Conservation (phyloP, 2,797 vertebrate species). For the Pygocentrus nattereri region DNA sequence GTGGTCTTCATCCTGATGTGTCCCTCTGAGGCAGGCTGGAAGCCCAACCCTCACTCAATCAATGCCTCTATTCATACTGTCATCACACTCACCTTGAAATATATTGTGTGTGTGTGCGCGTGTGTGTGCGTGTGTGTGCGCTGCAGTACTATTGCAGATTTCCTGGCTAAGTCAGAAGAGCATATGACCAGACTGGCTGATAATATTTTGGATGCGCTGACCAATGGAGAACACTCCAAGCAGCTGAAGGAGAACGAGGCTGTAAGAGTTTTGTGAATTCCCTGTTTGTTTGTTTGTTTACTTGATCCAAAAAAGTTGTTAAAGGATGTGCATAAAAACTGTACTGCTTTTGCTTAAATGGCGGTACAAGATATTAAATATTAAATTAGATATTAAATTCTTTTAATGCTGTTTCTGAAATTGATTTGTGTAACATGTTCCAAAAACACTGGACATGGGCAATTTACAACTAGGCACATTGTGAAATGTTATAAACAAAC, state of each 20-base stretch:
- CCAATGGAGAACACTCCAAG: slow-evolving; percentile 92
- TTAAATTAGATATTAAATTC: no score
- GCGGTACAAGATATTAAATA: no score
- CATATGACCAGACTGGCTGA: slow-evolving; percentile 91
- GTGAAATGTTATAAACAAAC: no score
- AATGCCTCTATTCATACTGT: slow-evolving; percentile 35
- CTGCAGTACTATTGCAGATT: slow-evolving; percentile 83
- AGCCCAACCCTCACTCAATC: slow-evolving; percentile 11
- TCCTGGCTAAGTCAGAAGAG: slow-evolving; percentile 88
- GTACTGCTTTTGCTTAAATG: no score
- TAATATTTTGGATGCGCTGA: slow-evolving; percentile 92
- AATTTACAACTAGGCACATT: no score
- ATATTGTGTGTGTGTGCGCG: slow-evolving; percentile 25
- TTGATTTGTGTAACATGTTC: no score
- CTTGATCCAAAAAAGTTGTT: no score
- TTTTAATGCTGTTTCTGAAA: no score
- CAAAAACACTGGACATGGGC: no score
- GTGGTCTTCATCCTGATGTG: background rate
- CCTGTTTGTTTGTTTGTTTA: no score
- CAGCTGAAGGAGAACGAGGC: slow-evolving; percentile 79
- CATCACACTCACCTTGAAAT: slow-evolving; percentile 26
- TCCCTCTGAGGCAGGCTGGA: background rate
- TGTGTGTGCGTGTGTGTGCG: slow-evolving; percentile 10
- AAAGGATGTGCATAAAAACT: no score
- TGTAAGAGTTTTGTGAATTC: slow-evolving; percentile 72